Conservation (phyloP, 2,113 vertebrate species). For the Asarcornis scutulata region DNA sequence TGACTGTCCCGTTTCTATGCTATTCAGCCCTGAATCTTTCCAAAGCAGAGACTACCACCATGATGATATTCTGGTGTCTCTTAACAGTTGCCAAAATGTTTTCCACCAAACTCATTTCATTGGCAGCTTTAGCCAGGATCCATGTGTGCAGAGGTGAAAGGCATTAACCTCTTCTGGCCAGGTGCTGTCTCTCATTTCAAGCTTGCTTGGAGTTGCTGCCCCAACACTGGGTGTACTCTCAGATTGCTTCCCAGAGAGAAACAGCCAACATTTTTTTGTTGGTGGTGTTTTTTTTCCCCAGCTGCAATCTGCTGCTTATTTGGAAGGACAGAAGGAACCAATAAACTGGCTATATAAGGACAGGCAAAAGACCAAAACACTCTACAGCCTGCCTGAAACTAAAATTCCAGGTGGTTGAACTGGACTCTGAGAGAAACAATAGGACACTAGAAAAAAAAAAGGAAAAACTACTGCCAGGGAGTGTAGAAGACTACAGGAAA, state of each 20-base stretch:
- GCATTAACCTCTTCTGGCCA: neutral
- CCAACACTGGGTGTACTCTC: neutral
- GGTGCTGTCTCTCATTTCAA: neutral
- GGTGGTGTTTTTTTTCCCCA: neutral
- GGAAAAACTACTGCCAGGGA: neutral
- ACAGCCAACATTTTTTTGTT: neutral
- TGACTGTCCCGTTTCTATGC: neutral
- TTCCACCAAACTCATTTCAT: neutral
- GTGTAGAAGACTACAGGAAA: neutral
- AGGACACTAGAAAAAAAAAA: neutral
- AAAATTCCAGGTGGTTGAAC: conserved; percentile 1
- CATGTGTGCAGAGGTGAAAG: neutral
- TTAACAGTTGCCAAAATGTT: neutral
- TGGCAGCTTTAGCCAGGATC: neutral
- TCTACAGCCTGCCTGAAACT: neutral
- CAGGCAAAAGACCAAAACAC: neutral
- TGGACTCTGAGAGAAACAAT: neutral
- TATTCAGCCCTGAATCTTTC: neutral
- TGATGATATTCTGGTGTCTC: neutral
- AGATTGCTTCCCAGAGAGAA: neutral
- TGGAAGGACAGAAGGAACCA: conserved; percentile 14
- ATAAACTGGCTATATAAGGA: neutral
- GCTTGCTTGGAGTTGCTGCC: neutral
- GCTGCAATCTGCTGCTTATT: neutral
- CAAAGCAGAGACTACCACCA: neutral